Percentiles rank a stretch among this genome's conserved stretches.
Evolutionary conservation across 2,888 invertebrate species (phyloP).

Genomic region (Glomeris marginata): DNA sequence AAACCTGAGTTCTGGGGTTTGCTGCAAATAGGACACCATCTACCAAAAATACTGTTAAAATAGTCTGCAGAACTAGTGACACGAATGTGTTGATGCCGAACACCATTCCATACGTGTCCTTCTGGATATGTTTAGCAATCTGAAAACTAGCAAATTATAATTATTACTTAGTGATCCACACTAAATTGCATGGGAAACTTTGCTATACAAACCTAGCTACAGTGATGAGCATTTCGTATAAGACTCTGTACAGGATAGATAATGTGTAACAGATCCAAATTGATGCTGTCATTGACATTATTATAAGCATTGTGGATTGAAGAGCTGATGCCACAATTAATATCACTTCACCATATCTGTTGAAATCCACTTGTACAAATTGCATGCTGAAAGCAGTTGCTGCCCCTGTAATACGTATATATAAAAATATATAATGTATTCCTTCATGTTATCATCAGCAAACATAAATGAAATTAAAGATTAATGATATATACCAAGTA

Average conservation of each 20-base stretch:
- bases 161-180: too few species aligned
- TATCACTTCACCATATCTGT: slow-evolving; percentile 34
- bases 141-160: slow-evolving; percentile 47
- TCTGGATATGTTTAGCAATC: slow-evolving; percentile 62
- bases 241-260: too few species aligned
- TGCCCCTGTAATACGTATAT: slow-evolving; percentile 35
- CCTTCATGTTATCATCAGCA: too few species aligned
- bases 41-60: slow-evolving; percentile 53
- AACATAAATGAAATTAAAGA: not conserved
- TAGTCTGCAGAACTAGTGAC: slow-evolving; percentile 59
- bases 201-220: too few species aligned
- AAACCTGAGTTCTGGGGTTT: slow-evolving; percentile 24
- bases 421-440: too few species aligned
- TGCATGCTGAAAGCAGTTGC: slow-evolving; percentile 36
- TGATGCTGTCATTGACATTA: slow-evolving; percentile 40
- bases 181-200: too few species aligned
- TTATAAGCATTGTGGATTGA: slow-evolving; percentile 33
- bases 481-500: slow-evolving; percentile 41
- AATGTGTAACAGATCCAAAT: slow-evolving; percentile 51
- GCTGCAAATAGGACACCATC: slow-evolving; percentile 29
- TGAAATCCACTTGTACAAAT: slow-evolving; percentile 38
- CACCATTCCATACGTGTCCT: slow-evolving; percentile 75
- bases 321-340: slow-evolving; percentile 36
- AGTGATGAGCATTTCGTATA: too few species aligned
- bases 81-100: slow-evolving; percentile 79